These are phyloP conservation scores for Leptodactylus fallax DNA, from an alignment of 2,797 vertebrate species.

Conservation along the genomic window DNA sequence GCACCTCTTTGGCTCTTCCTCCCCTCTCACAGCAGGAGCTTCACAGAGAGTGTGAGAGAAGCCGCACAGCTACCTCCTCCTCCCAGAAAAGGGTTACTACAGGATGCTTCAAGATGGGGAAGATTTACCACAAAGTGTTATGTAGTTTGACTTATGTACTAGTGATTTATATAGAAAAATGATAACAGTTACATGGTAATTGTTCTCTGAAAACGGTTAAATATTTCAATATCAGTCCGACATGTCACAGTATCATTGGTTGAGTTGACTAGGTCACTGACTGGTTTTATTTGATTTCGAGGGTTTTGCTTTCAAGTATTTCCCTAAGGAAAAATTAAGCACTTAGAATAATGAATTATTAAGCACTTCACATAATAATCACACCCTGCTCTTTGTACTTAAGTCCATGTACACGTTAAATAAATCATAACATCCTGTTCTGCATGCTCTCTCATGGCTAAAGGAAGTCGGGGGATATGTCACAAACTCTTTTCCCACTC, in stretches of 20 bases:
- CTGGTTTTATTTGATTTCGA: conserved; percentile 67
- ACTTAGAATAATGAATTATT: conserved; percentile 84
- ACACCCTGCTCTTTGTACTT: conserved; percentile 67
- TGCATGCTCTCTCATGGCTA: conserved; percentile 77
- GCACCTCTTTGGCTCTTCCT: background rate
- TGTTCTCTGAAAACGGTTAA: background rate
- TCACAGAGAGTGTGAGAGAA: background rate
- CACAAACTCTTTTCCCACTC: conserved; percentile 75
- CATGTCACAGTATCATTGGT: background rate
- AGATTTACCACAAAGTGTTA: background rate
- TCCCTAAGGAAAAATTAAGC: conserved; percentile 86
- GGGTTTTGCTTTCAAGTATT: conserved; percentile 77
- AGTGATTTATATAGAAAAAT: background rate
- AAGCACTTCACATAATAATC: conserved; percentile 80
- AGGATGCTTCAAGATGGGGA: background rate
- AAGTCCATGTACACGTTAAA: conserved; percentile 82
- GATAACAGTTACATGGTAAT: background rate
- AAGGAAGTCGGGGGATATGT: conserved; percentile 73
- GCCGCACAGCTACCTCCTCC: background rate
- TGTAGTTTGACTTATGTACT: too few species aligned
- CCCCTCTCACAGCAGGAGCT: background rate
- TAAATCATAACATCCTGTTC: conserved; percentile 92
- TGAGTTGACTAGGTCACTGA: background rate
- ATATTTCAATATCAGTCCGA: background rate
- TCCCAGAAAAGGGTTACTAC: background rate